Evolutionary conservation across 2,113 vertebrate species (phyloP), one percentile per base, ranked within the genome.

Genomic region (Anser cygnoides): DNA sequence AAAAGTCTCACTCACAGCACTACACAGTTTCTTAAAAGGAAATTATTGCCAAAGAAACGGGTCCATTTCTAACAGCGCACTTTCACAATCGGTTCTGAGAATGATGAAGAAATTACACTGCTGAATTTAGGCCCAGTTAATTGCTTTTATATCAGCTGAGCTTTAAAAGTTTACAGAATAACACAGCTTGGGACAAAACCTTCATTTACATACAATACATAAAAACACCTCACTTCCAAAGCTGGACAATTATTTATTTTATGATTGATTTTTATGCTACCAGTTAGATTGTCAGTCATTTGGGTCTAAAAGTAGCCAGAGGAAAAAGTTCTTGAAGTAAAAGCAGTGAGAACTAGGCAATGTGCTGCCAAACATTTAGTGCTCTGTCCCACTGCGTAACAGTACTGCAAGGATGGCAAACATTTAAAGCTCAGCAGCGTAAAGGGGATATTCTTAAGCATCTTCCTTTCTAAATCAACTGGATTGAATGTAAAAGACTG

Each of bases 191-290:
- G 57, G 55, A 91, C 72, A 85, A 87, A 87, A 79, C 7, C 55
- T 76, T 84, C 14, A 44, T 72, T 84, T 79, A 77, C 1, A 0
- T 39, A 41, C 0, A 0, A 35, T 13, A 75, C n/a, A 44, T 4
- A 70, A 74, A 84, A 77, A 22, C 0, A 2, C 23, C 10, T 9
- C 1, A 4, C 68, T 94, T 58, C 65, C 54, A 39, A 90, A 95
- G 78, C 43, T 28, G 26, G 37, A 11, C 15, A 65, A 55, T 71
- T 83, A n/a, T 0, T 87, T 26, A 41, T 61, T 84, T 72, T 58
- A 49, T 13, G 25, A 65, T 35, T 52, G 50, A 70, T 61, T 87
- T 31, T 55, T 37, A 25, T 13, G 28, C 35, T 68, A 10, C 15
- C 3, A 2, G 54, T 66, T 79, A 89, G 54, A 75, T 84, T 90